Evolutionary conservation across 2,797 vertebrate genomes (phyloP).

Genomic region (Scyliorhinus canicula): DNA sequence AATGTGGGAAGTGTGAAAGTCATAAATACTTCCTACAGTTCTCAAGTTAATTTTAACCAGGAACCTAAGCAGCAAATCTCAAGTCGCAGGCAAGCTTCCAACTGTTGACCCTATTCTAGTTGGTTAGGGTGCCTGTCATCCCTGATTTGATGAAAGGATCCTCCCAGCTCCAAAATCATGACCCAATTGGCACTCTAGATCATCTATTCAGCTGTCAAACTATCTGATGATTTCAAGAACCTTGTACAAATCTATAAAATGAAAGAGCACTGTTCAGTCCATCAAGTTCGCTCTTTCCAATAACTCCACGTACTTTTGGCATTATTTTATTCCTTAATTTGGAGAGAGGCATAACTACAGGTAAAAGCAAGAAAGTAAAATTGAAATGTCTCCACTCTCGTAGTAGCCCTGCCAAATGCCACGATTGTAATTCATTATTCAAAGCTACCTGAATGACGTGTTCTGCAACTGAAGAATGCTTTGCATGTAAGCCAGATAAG

Average conservation of each 20-base stretch:
- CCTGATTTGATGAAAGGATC: neutral
- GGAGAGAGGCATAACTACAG: neutral
- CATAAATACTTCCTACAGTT: neutral
- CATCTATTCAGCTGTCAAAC: neutral
- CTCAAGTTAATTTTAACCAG: neutral
- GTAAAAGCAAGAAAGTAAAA: neutral
- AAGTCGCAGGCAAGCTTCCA: neutral
- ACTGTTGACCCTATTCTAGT: neutral
- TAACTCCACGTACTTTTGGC: neutral
- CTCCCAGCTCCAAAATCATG: neutral
- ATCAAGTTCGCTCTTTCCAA: neutral
- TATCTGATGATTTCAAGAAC: neutral
- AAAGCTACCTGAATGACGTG: neutral
- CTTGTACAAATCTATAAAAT: neutral
- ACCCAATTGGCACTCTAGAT: neutral
- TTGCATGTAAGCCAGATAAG: neutral
- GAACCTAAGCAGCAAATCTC: neutral
- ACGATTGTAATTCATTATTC: neutral
- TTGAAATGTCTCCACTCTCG: neutral
- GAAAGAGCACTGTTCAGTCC: neutral
- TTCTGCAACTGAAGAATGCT: neutral
- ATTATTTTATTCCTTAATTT: neutral
- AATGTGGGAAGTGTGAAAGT: neutral
- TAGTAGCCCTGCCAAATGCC: neutral
- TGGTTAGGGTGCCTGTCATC: neutral